Evolutionary conservation across 1,140 invertebrate genomes (phyloP), one percentile per base, ranked within the genome.

Genomic region (Lepidurus packardi): DNA sequence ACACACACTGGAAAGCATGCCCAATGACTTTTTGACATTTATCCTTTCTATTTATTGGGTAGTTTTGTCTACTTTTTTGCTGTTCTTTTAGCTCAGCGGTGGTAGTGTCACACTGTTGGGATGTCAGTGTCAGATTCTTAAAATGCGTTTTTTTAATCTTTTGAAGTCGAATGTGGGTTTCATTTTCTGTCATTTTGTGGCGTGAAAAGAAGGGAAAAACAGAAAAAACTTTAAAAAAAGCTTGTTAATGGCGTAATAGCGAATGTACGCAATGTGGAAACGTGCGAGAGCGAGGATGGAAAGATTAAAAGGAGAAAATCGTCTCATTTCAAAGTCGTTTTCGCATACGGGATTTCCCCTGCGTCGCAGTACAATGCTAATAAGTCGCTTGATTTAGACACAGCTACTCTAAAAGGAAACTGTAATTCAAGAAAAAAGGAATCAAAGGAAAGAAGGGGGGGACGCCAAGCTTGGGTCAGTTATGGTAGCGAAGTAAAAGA

Each of bases 141-240:
- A 34, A 2, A 3, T 34, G 3, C 34, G 34, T 4, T 34, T 34
- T 34, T 34, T 34, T 25, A 25, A 25, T 25, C 1, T 25, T 25
- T 25, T 25, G 1, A 25, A 34, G 78, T 78, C 24, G 44, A 24
- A 8, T 53, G 21, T 13, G 78, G 25, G 16, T 77, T 77, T 79
- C 2, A 34, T 34, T 34, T n/a, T n/a, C n/a, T 34, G 25, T 34
- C 25, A 2, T 34, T 34, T 34, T 34, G 3, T 34, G 34, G 34
- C 34, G 34, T 4, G 34, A 34, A 34, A 34, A 34, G 34, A 0
- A 34, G 34, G 34, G 3, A 34, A 34, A 34, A 34, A 34, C 34
- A 3, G 0, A 3, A 75, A 1, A 75, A 13, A 42, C 3, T n/a
- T 0, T n/a, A 75, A 75, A 75, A 43, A 75, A 34, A n/a, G 6